Base-by-base conservation (phyloP, 2,888 invertebrate genomes). In the Melanotus villosus region DNA sequence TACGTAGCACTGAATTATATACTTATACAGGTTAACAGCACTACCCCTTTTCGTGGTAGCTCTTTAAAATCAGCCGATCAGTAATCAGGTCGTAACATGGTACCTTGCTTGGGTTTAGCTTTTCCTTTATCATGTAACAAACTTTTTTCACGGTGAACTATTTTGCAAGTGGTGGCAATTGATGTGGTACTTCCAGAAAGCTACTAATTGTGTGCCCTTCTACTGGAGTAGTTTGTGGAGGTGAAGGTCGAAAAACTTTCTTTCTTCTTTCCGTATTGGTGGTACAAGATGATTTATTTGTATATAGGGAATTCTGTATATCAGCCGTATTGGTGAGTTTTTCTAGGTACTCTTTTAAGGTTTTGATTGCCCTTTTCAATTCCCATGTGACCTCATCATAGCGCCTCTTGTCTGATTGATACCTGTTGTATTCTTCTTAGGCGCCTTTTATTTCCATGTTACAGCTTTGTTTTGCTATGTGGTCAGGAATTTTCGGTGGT, bases 221-320 rank as follows among this genome's bases (percentile, higher is more conserved):
- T 38, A 10, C 3, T 12, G n/a, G 6, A 38, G 32, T 32, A 32
- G 32, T 9, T 32, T 32, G 32, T 7, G 32, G 10, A 32, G 32
- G 32, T 32, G 32, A 9, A 5, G 6, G 5, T 32, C 9, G 6
- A 5, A 32, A 32, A 9, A 7, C 32, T 9, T 7, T 32, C 6
- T 7, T 32, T 38, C 38, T 38, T 14, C 38, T 38, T 38, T 38
- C 3, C 38, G 38, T 38, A 38, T 38, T 38, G 38, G n/a, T n/a
- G n/a, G 26, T 5, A 26, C 7, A n/a, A n/a, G 38, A 10, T 38
- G 5, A 5, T 38, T 38, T 38, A 12, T n/a, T 38, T 38, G n/a
- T 38, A 10, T 38, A 38, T 38, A 38, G 10, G 10, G 12, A 38
- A 4, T 38, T 4, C 4, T 38, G 4, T 3, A 10, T 38, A 6